Percentiles rank a stretch among this genome's conserved stretches.
Evolutionary conservation across 2,888 invertebrate genomes (phyloP).

Genomic region (Ormyrus thymus): DNA sequence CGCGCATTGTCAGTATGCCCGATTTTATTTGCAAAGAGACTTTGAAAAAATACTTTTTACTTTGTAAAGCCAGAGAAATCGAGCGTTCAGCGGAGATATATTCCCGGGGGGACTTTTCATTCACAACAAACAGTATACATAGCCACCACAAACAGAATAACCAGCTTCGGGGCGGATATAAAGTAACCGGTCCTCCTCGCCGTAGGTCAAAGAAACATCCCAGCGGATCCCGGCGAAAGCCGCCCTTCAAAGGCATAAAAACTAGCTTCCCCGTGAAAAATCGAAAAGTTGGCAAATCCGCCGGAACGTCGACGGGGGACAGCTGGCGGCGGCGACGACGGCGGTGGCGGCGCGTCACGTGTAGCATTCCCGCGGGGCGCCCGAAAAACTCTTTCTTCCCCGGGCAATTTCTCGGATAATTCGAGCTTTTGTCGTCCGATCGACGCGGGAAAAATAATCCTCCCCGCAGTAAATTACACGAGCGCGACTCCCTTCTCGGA

Average conservation of each 20-base stretch:
- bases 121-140: conserved; percentile 37
- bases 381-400: conserved; percentile 3
- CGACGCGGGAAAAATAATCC: conserved; percentile 65
- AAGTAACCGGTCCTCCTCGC: not conserved
- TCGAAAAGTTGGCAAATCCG: conserved; percentile 48
- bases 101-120: conserved; percentile 21
- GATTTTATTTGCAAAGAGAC: not conserved
- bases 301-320: conserved; percentile 21
- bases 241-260: conserved; percentile 25
- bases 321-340: conserved; percentile 18
- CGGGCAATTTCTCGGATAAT: conserved; percentile 57
- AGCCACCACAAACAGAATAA: not conserved
- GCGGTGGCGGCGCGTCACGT: not conserved
- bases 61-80: conserved; percentile 14
- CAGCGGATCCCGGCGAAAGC: not conserved
- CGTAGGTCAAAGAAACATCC: conserved; percentile 27
- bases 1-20: no score
- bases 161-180: conserved; percentile 19
- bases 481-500: conserved; percentile 49
- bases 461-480: conserved; percentile 69
- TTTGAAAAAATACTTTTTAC: conserved; percentile 11
- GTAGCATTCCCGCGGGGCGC: not conserved
- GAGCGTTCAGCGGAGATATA: not conserved
- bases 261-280: conserved; percentile 47
- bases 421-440: conserved; percentile 59